phyloP scores from a whole-genome alignment of 2,797 vertebrate species.

The Tapirus indicus region DNA sequence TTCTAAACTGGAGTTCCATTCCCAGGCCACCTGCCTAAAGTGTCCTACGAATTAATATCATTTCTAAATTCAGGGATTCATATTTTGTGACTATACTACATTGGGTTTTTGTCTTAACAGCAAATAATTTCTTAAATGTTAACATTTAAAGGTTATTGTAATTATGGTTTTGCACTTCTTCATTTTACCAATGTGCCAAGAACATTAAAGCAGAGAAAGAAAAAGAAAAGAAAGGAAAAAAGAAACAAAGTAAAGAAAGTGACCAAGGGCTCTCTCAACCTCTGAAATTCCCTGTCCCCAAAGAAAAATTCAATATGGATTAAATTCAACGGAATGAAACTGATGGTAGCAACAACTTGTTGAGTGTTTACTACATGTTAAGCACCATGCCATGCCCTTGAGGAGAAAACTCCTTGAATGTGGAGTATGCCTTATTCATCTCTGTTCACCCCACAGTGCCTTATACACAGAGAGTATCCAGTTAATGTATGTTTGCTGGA shows the following conservation, averaged over 20 bases:
- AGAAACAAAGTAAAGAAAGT: neutral
- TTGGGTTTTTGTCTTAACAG: slow-evolving; percentile 22
- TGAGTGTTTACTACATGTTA: neutral
- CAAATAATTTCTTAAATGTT: slow-evolving; percentile 58
- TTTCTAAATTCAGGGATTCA: slow-evolving; percentile 36
- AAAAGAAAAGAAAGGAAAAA: neutral
- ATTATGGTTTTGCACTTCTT: neutral
- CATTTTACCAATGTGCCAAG: slow-evolving; percentile 2
- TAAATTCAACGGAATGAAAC: neutral
- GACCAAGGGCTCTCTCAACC: neutral
- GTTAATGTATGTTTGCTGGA: neutral
- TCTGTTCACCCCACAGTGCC: neutral
- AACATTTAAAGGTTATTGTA: slow-evolving; percentile 64
- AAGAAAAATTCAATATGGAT: slow-evolving; percentile 1
- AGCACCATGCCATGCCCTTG: neutral
- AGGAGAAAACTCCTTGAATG: neutral
- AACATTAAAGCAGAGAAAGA: neutral
- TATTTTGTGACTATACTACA: neutral
- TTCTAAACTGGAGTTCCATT: neutral
- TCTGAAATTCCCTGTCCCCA: neutral
- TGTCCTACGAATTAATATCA: neutral
- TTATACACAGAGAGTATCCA: neutral
- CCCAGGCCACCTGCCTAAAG: neutral
- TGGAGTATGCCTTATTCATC: neutral
- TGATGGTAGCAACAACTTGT: neutral